Conservation (phyloP, 1,140 invertebrate genomes). For the Apis laboriosa region DNA sequence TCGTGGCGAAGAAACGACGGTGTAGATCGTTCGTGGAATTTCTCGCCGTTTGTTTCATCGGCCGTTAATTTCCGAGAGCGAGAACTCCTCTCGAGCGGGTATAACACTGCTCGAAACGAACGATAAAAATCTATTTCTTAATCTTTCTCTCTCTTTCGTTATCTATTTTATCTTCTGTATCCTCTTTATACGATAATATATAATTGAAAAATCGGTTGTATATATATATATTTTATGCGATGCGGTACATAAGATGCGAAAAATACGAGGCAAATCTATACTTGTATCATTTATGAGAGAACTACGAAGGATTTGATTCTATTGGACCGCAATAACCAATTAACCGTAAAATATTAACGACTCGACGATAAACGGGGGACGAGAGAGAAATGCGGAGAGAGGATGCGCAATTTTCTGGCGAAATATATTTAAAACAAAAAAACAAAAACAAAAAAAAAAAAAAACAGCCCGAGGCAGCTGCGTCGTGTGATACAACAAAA, state of each 20-base stretch:
- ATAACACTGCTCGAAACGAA: background rate
- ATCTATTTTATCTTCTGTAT: background rate
- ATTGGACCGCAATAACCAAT: conserved; percentile 11
- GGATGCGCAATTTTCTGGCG: background rate
- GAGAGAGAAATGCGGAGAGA: conserved; percentile 1
- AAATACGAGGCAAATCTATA: background rate
- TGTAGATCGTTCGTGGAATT: background rate
- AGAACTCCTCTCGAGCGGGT: too few relatives aligned
- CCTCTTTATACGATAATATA: background rate
- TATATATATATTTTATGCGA: too few relatives aligned
- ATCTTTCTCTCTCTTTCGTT: background rate
- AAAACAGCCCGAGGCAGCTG: conserved; percentile 45
- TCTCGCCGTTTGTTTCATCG: background rate
- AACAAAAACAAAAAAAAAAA: conserved; percentile 5
- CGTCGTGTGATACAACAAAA: conserved; percentile 34
- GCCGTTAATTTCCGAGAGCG: conserved; percentile 7
- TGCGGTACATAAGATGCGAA: too few relatives aligned
- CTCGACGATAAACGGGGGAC: background rate
- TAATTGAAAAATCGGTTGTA: too few relatives aligned
- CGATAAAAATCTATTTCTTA: background rate
- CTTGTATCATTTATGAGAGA: background rate
- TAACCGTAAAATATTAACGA: conserved; percentile 13
- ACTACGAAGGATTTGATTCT: background rate
- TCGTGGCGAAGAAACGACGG: background rate
- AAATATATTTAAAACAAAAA: conserved; percentile 38